phyloP scores from a whole-genome alignment of 1,140 invertebrate genomes.

The Eumaeus atala region DNA sequence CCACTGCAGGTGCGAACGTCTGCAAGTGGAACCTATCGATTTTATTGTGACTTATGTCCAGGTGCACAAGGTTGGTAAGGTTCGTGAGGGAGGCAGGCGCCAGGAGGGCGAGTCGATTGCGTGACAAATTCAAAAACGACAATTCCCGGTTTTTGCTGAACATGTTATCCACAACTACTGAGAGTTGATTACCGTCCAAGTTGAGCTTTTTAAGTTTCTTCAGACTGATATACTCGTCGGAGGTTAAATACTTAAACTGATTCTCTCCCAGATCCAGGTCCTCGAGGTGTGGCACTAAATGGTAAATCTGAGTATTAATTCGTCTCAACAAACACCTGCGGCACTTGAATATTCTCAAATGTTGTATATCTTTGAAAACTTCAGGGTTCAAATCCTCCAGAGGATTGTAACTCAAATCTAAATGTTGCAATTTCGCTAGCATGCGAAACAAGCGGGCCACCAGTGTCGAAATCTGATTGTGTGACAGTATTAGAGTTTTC shows the following conservation, averaged over 20 bases:
- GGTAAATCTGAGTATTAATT: conserved; percentile 85
- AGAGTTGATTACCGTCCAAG: conserved; percentile 85
- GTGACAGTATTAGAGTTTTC: conserved; percentile 79
- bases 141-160: conserved; percentile 80
- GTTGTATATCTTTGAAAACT: conserved; percentile 85
- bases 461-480: conserved; percentile 81
- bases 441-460: conserved; percentile 80
- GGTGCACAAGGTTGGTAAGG: conserved; percentile 77
- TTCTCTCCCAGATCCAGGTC: conserved; percentile 86
- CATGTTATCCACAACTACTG: conserved; percentile 82
- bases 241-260: conserved; percentile 83
- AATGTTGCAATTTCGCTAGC: conserved; percentile 78
- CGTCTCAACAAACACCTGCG: conserved; percentile 80
- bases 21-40: conserved; percentile 78
- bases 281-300: conserved; percentile 79
- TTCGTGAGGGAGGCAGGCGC: conserved; percentile 81
- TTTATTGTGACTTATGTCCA: conserved; percentile 85
- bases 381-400: conserved; percentile 81
- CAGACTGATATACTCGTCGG: conserved; percentile 83
- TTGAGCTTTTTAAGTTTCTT: conserved; percentile 79
- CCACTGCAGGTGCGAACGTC: conserved; percentile 76
- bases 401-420: conserved; percentile 85
- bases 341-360: conserved; percentile 80
- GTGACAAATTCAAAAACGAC: conserved; percentile 75
- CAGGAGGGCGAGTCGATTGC: conserved; percentile 83